A percentile compares a stretch with the other conserved stretches of the same genome.
phyloP scores from a whole-genome alignment of 2,113 vertebrate genomes.

The Phalacrocorax pelagicus region DNA sequence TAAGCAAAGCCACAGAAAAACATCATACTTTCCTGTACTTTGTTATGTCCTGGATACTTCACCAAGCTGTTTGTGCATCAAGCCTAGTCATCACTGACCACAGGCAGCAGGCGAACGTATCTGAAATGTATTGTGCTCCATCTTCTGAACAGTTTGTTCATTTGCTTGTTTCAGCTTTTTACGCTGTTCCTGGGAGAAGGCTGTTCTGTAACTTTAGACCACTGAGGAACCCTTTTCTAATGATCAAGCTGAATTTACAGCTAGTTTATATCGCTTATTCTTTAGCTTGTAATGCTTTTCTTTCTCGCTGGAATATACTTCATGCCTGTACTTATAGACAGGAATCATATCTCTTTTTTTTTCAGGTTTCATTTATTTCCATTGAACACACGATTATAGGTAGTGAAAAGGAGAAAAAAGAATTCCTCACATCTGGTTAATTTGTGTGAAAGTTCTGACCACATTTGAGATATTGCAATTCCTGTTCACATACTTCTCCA shows the following conservation, averaged over 20 bases:
- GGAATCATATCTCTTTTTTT: neutral
- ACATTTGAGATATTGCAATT: neutral
- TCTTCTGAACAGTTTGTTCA: fast-evolving
- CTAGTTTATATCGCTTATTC: neutral
- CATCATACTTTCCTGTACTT: neutral
- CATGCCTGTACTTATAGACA: neutral
- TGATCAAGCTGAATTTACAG: neutral
- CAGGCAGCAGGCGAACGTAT: neutral
- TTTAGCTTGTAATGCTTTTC: neutral
- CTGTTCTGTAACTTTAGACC: neutral
- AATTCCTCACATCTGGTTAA: no score
- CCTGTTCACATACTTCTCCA: neutral
- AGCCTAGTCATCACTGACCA: neutral
- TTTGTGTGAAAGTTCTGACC: neutral
- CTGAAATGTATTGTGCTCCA: fast-evolving
- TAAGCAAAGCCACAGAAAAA: neutral
- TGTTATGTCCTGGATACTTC: no score
- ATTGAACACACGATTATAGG: fast-evolving
- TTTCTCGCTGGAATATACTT: neutral
- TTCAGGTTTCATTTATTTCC: neutral
- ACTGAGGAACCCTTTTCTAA: neutral
- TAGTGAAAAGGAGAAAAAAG: neutral
- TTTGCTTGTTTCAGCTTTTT: neutral
- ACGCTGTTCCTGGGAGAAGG: neutral
- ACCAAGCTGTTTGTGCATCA: neutral